Evolutionary conservation across 2,888 invertebrate species (phyloP), one percentile per base, ranked within the genome.

Genomic region (Tiliacea citrago): DNA sequence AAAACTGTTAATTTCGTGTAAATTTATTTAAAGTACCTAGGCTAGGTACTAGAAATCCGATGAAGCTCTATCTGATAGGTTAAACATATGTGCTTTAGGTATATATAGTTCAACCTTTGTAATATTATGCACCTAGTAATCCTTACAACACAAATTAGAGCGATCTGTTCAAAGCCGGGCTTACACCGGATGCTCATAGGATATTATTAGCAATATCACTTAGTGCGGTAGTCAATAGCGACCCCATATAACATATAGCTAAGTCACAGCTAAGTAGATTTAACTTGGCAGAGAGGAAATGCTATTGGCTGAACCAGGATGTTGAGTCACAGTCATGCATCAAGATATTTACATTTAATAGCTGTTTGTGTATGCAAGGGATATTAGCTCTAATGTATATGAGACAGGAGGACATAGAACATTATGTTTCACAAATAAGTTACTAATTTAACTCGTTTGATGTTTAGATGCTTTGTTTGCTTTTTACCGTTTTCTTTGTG

Each of bases 171-270:
- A 60, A 65, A 79, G 76, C 82, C 49, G 13, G 55, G 68, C 49
- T 81, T 76, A 79, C 49, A 60, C 5, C 51, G 63, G 53, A 68
- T 60, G 63, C 42, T 82, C 65, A 68, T 68, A 29, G 76, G 60
- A 76, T 76, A 60, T 81, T 68, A 70, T 70, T 82, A 62, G 66
- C 42, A 77, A 53, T 77, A 71, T 62, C 55, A 82, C 82, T 82
- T 57, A 77, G 61, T 62, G 55, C 42, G 42, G 24, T 60, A 61
- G 21, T 47, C 47, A 58, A 53, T 58, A n/a, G 16, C 21, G 12
- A 57, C 35, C 7, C 29, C 24, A 16, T 24, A 42, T 39, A 45
- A 47, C n/a, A 53, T 12, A 16, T 35, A 45, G 42, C 13, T 18
- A 57, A 29, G 55, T 29, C 16, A 29, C 24, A 29, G 16, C 8